phyloP scores from a whole-genome alignment of 2,888 invertebrate species.

The Cheilosia urbana region DNA sequence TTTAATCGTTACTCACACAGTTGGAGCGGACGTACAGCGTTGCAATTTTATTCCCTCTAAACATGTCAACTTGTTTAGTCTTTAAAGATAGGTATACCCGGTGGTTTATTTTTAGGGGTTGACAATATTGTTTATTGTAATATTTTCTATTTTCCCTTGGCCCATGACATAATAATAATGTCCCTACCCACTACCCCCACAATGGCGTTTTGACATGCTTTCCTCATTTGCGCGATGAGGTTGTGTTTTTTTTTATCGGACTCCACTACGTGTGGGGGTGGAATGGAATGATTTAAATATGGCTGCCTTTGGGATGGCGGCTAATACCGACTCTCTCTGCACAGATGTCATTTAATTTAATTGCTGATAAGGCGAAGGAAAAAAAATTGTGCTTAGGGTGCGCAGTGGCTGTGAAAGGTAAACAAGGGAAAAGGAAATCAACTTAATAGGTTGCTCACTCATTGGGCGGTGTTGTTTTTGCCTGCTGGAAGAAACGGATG shows the following conservation, averaged over 20 bases:
- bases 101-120: slow-evolving; percentile 14
- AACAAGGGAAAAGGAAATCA: slow-evolving; percentile 50
- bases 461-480: slow-evolving; percentile 20
- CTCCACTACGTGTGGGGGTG: slow-evolving; percentile 44
- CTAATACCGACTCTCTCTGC: slow-evolving; percentile 31
- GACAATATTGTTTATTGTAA: slow-evolving; percentile 21
- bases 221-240: slow-evolving; percentile 49
- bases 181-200: slow-evolving; percentile 37
- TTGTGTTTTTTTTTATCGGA: neutral
- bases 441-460: slow-evolving; percentile 62
- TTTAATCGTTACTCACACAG: slow-evolving; percentile 49
- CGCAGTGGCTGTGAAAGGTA: slow-evolving; percentile 40
- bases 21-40: slow-evolving; percentile 48
- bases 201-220: slow-evolving; percentile 71
- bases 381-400: slow-evolving; percentile 42
- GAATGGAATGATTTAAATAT: slow-evolving; percentile 67
- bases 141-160: slow-evolving; percentile 30
- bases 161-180: slow-evolving; percentile 49
- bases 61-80: slow-evolving; percentile 69
- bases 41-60: slow-evolving; percentile 63
- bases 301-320: slow-evolving; percentile 57
- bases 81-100: slow-evolving; percentile 37
- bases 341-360: slow-evolving; percentile 74
- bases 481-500: slow-evolving; percentile 2
- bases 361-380: slow-evolving; percentile 64